These are phyloP conservation scores for Bombus sylvicola DNA, from an alignment of 1,140 invertebrate species.

Conservation along the genomic window DNA sequence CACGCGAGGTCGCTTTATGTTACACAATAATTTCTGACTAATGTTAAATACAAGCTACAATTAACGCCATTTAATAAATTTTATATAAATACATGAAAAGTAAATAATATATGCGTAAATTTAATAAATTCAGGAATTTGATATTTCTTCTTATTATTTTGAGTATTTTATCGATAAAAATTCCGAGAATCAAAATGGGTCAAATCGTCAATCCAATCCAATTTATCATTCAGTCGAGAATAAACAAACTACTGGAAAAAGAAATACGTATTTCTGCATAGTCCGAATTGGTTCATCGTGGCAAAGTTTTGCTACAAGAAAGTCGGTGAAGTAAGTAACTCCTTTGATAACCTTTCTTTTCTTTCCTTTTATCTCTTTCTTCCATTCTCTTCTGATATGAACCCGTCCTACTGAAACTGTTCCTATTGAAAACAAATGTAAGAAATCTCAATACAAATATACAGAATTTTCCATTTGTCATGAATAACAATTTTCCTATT, in stretches of 20 bases:
- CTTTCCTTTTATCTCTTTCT: not conserved
- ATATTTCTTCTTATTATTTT: too few relatives aligned
- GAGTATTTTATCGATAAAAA: not conserved
- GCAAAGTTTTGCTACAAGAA: constrained; percentile 33
- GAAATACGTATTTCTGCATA: constrained; percentile 75
- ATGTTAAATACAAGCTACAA: not conserved
- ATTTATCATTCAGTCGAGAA: constrained; percentile 53
- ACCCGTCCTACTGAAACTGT: not conserved
- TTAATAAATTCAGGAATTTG: too few relatives aligned
- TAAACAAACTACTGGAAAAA: constrained; percentile 76
- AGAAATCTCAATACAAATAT: constrained; percentile 18
- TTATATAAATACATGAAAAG: too few relatives aligned
- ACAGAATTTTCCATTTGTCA: not conserved
- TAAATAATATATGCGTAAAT: too few relatives aligned
- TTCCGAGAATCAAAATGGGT: not conserved
- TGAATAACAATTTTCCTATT: not conserved
- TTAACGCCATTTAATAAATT: too few relatives aligned
- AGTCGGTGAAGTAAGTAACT: constrained; percentile 42
- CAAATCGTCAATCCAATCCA: too few relatives aligned
- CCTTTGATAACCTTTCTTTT: constrained; percentile 48
- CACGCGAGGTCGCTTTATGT: too few relatives aligned
- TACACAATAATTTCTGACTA: not conserved
- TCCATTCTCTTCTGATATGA: constrained; percentile 6
- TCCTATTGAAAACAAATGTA: constrained; percentile 34
- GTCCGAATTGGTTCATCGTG: constrained; percentile 45